phyloP scores from a whole-genome alignment of 2,797 vertebrate genomes.

The Florisuga fusca region DNA sequence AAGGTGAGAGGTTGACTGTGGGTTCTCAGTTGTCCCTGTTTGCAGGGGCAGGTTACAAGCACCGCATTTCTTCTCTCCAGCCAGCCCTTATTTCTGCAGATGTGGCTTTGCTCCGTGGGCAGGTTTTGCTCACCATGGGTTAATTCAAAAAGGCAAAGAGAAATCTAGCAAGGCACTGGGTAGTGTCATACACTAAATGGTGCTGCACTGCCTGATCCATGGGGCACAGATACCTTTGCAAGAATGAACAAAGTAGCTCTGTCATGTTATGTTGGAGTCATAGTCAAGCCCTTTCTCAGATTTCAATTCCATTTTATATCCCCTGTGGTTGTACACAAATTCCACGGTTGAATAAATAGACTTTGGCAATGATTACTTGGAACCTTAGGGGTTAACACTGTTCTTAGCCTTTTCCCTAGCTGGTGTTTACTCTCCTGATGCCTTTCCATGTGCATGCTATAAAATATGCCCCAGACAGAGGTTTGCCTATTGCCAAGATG shows the following conservation, averaged over 20 bases:
- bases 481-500: neutral
- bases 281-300: neutral
- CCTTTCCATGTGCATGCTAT: neutral
- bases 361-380: conserved; percentile 35
- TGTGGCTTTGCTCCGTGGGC: neutral
- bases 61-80: neutral
- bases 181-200: fast-evolving
- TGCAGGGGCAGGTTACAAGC: neutral
- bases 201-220: neutral
- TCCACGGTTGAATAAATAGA: conserved; percentile 19
- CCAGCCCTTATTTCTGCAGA: neutral
- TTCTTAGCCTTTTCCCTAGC: conserved; percentile 59
- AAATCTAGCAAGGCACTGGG: neutral
- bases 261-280: neutral
- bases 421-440: conserved; percentile 40
- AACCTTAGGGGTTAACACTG: conserved; percentile 54
- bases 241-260: conserved; percentile 31
- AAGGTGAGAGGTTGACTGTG: neutral
- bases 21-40: neutral
- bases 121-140: neutral
- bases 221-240: neutral
- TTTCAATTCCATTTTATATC: conserved; percentile 50
- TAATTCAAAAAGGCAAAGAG: conserved; percentile 2
- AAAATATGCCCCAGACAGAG: neutral
- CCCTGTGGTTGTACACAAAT: conserved; percentile 41